Evolutionary conservation across 2,113 vertebrate species (phyloP), one percentile per base, ranked within the genome.

Genomic region (Symphodus melops): DNA sequence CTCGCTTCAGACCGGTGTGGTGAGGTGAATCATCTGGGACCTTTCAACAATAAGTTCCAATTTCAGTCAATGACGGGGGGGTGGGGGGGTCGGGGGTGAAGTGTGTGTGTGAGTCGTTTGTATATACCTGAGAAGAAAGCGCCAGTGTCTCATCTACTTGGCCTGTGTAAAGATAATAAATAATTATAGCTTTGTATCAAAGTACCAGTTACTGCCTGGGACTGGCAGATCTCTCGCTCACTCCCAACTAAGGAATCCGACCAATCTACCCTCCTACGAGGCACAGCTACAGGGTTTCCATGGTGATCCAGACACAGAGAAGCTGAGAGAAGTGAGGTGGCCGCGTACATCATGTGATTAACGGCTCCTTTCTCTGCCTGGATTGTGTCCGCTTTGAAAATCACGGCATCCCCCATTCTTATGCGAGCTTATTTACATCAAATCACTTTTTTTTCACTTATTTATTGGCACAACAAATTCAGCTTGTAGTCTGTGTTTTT

Each of bases 161-260:
- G n/a, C n/a, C n/a, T n/a, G n/a, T n/a, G n/a, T n/a, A n/a, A n/a
- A n/a, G n/a, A n/a, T n/a, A n/a, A n/a, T n/a, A n/a, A n/a, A n/a
- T n/a, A n/a, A n/a, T n/a, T n/a, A n/a, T n/a, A n/a, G n/a, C n/a
- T n/a, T n/a, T n/a, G n/a, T n/a, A n/a, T n/a, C n/a, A n/a, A n/a
- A n/a, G 91, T 92, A 92, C 91, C 93, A 93, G 90, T 83, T 74
- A 79, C 80, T 74, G 88, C 75, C 73, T 78, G 82, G 60, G 64
- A 65, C 77, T 71, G 74, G 68, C 46, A 86, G 76, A 68, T 61
- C 49, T 72, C 72, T n/a, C 16, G 46, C 37, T 9, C 16, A 17
- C 57, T 44, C 68, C n/a, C 59, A 44, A 53, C 54, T 41, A 48
- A 52, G 19, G 12, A 37, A 62, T 37, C 36, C 49, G 13, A 51